phyloP scores from a whole-genome alignment of 2,888 invertebrate genomes.

The Philopedon plagiatum region DNA sequence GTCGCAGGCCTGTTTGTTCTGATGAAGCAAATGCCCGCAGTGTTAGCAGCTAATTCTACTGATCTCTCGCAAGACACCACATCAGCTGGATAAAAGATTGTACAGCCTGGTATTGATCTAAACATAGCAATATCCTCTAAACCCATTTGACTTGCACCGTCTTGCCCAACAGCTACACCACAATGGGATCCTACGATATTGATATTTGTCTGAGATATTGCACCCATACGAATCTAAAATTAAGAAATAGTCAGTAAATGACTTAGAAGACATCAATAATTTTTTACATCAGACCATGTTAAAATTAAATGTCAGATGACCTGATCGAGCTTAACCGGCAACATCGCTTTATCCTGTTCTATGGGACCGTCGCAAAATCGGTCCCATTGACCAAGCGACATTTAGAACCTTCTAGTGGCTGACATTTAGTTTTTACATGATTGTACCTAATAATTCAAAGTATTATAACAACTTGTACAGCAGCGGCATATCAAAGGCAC shows the following conservation, averaged over 20 bases:
- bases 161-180: conserved; percentile 98
- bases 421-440: too few species aligned
- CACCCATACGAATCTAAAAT: conserved; percentile 94
- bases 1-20: conserved; percentile 95
- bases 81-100: conserved; percentile 87
- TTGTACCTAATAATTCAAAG: too few species aligned
- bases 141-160: conserved; percentile 99
- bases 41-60: conserved; percentile 95
- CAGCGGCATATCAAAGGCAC: too few species aligned
- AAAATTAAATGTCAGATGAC: too few species aligned
- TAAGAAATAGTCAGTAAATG: neutral
- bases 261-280: too few species aligned
- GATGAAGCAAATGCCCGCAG: conserved; percentile 90
- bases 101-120: conserved; percentile 87
- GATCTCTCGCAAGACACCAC: conserved; percentile 95
- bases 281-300: too few species aligned
- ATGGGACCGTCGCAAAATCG: too few species aligned
- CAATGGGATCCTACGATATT: conserved; percentile 98
- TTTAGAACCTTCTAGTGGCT: too few species aligned
- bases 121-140: conserved; percentile 97
- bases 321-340: too few species aligned
- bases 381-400: too few species aligned
- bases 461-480: too few species aligned
- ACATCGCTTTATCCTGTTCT: too few species aligned
- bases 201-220: conserved; percentile 96